Percentiles rank a stretch among this genome's conserved stretches.
phyloP scores from a whole-genome alignment of 2,113 vertebrate species.

The Misgurnus mizolepis region DNA sequence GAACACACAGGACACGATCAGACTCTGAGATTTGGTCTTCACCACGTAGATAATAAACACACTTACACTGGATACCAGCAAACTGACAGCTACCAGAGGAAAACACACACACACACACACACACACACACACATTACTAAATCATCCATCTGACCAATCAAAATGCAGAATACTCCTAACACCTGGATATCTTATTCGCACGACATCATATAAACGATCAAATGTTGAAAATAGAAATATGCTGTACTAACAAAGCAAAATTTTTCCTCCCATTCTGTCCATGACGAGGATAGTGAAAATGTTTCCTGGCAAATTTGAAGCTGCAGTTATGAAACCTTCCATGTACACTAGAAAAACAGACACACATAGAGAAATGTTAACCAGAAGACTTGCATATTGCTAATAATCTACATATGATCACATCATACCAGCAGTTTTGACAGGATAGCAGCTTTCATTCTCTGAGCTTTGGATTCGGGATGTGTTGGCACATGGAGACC shows the following conservation, averaged over 20 bases:
- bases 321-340: constrained; percentile 73
- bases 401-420: neutral
- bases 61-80: constrained; percentile 71
- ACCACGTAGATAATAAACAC: constrained; percentile 75
- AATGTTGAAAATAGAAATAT: neutral
- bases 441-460: constrained; percentile 70
- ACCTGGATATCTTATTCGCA: neutral
- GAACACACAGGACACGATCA: constrained; percentile 73
- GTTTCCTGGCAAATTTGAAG: constrained; percentile 76
- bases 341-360: constrained; percentile 67
- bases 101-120: neutral
- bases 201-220: neutral
- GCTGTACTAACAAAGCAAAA: constrained; percentile 69
- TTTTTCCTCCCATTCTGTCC: constrained; percentile 69
- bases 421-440: constrained; percentile 69
- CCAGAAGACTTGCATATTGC: no score
- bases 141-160: neutral
- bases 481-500: constrained; percentile 68
- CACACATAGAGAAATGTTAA: neutral
- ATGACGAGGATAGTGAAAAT: constrained; percentile 76
- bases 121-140: neutral
- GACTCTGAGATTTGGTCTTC: constrained; percentile 70
- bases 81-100: constrained; percentile 63
- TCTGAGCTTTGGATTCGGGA: constrained; percentile 25
- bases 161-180: neutral